Conservation (phyloP, 2,113 vertebrate genomes). For the Phaethon lepturus region DNA sequence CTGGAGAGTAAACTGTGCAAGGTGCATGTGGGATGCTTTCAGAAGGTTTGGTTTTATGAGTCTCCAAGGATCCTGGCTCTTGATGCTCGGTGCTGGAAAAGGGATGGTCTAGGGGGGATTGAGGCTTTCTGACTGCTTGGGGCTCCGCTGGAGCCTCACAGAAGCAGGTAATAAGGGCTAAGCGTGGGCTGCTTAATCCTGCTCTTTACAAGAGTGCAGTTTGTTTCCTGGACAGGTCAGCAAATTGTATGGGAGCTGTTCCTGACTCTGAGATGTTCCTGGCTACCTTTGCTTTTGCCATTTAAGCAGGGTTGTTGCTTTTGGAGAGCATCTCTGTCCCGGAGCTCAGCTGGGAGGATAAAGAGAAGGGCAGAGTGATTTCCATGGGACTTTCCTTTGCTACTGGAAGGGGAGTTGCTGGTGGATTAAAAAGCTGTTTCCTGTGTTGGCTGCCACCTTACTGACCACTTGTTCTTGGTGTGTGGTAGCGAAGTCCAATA, state of each 20-base stretch:
- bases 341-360: not conserved
- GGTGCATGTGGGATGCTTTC: not conserved
- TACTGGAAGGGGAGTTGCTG: not conserved
- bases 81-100: not conserved
- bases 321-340: not conserved
- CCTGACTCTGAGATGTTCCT: not conserved
- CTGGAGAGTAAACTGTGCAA: not conserved
- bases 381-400: not conserved
- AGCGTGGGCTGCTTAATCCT: not conserved
- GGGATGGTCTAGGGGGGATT: rapidly evolving
- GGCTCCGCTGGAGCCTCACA: not conserved
- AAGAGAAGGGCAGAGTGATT: not conserved
- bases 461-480: not conserved
- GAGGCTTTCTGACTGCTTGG: not conserved
- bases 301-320: not conserved
- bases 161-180: not conserved
- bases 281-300: not conserved
- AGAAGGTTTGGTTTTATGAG: not conserved
- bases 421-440: not conserved
- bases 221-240: not conserved
- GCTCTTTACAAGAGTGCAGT: not conserved
- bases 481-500: not conserved
- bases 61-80: not conserved
- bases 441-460: not conserved
- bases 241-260: not conserved